These are phyloP conservation scores for Nothocercus julius DNA, from an alignment of 2,113 vertebrate species.

Conservation along the genomic window DNA sequence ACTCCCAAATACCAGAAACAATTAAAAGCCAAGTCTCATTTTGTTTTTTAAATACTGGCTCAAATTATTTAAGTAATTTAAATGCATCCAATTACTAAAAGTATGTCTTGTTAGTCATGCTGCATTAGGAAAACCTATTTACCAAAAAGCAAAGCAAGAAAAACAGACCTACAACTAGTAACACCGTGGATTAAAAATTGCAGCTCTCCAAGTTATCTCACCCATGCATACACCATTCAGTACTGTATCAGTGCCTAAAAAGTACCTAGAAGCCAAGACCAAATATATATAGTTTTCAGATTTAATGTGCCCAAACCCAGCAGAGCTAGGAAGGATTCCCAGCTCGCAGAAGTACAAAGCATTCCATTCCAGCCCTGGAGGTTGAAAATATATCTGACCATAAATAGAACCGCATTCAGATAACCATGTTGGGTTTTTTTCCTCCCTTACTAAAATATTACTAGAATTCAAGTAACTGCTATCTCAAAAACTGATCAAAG, in stretches of 20 bases:
- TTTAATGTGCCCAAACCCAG: neutral
- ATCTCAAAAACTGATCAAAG: conserved; percentile 57
- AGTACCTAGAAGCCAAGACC: neutral
- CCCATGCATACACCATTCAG: neutral
- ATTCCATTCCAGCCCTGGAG: conserved; percentile 48
- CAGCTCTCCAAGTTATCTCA: neutral
- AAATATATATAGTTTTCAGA: conserved; percentile 38
- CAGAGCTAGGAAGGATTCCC: conserved; percentile 38
- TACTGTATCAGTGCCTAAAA: neutral
- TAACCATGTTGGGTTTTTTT: conserved; percentile 12
- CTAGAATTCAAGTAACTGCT: conserved; percentile 32
- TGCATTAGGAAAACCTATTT: conserved; percentile 16
- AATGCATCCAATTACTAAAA: neutral
- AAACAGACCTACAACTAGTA: neutral
- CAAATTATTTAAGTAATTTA: conserved; percentile 12
- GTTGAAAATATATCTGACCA: conserved; percentile 62
- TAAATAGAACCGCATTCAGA: conserved; percentile 62
- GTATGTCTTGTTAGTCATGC: conserved; percentile 8
- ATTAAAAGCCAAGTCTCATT: conserved; percentile 50
- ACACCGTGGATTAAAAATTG: neutral
- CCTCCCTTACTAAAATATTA: conserved; percentile 30
- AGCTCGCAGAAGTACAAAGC: conserved; percentile 65
- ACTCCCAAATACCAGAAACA: neutral
- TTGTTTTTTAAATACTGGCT: conserved; percentile 12
- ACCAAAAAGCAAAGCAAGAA: neutral